Base-by-base conservation (phyloP, 2,888 invertebrate species). In the Pteria penguin region DNA sequence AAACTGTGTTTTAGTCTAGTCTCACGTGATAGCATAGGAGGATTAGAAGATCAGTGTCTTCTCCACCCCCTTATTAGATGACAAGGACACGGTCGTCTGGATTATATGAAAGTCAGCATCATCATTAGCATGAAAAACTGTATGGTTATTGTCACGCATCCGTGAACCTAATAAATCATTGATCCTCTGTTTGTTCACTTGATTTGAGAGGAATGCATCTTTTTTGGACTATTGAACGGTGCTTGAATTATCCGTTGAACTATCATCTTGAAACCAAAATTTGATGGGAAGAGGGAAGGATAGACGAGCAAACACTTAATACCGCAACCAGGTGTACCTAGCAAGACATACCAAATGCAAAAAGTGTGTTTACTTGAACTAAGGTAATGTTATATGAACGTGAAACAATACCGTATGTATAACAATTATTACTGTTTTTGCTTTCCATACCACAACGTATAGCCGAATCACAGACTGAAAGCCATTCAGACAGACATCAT, bases 31-130 rank as follows among this genome's bases (percentile, higher is more conserved):
- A 77, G 31, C 81, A 82, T 14, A 88, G 72, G 1, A 86, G 75
- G 4, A 84, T 82, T 1, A 88, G 72, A 87, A 76, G 8, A 71
- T 86, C 85, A n/a, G 86, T 87, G 69, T 88, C 87, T 70, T 86
- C 87, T 18, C 85, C 27, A 81, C 79, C 11, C 8, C 24, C 18
- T 24, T 18, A 22, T 32, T 29, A 18, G 52, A 29, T 45, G 84
- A 70, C 32, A 52, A 29, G 8, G 71, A 52, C 8, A 82, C 55
- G 2, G 80, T 82, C 32, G 82, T 84, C 33, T 78, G 24, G 4
- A 79, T 83, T 63, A 87, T 85, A 11, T 76, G 45, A 1, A 81
- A 5, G 63, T 87, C 82, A 45, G 83, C 85, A 79, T 84, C 82
- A 8, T 74, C 74, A 1, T 29, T 18, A 54, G 83, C 82, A 75